A percentile compares a stretch with the other conserved stretches of the same genome.
Evolutionary conservation across 2,888 invertebrate genomes (phyloP).

Genomic region (Erpobdella octoculata): DNA sequence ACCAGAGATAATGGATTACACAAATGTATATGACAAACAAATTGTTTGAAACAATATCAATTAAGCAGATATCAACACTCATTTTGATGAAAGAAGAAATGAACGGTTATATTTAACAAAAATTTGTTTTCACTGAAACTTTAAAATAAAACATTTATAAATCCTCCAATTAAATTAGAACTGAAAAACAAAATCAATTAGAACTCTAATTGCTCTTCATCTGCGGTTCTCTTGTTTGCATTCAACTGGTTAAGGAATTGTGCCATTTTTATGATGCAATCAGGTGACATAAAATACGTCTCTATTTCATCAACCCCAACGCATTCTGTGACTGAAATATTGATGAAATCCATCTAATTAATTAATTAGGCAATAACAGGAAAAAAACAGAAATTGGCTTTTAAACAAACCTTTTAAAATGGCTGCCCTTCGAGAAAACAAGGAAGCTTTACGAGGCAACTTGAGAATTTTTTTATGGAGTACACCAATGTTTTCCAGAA

Average conservation of each 20-base stretch:
- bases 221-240: slow-evolving; percentile 11
- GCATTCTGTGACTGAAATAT: slow-evolving; percentile 23
- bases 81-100: too few species aligned
- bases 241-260: slow-evolving; percentile 34
- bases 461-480: slow-evolving; percentile 15
- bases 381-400: slow-evolving; percentile 6
- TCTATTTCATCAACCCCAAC: slow-evolving; percentile 34
- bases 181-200: background rate
- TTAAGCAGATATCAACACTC: too few species aligned
- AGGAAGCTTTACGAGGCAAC: slow-evolving; percentile 15
- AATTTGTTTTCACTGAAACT: background rate
- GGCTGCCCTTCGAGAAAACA: slow-evolving; percentile 31
- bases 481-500: slow-evolving; percentile 33
- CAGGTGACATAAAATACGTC: slow-evolving; percentile 30
- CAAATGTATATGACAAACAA: too few species aligned
- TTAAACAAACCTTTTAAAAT: slow-evolving; percentile 48
- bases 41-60: too few species aligned
- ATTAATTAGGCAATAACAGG: slow-evolving; percentile 25
- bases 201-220: background rate
- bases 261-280: slow-evolving; percentile 36
- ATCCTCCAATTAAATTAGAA: background rate
- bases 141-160: background rate
- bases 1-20: too few species aligned
- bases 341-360: background rate
- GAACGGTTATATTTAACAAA: background rate